Base-by-base conservation (phyloP, 2,888 invertebrate species). In the Thumatha senex region DNA sequence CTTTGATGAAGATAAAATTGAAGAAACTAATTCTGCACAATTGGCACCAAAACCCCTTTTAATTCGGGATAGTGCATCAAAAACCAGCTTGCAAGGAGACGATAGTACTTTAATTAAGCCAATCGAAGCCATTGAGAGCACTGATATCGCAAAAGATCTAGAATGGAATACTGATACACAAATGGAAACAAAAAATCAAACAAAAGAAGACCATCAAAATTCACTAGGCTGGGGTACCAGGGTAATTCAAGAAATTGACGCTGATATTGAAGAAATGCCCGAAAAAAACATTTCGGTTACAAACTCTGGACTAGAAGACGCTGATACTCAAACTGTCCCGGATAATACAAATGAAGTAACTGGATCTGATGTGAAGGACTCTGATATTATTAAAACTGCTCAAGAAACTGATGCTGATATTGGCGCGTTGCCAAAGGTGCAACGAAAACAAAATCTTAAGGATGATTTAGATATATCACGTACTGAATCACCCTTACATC, bases 61-160 rank as follows among this genome's bases (percentile, higher is more conserved):
- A 31, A 55, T 58, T 7, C 41, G 18, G 29, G 68, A 71, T 47
- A 57, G 62, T 7, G 45, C 59, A n/a, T 29, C 47, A 29, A 5
- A 7, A 7, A 30, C 0, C 7, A 31, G 12, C 9, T n/a, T 15
- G 0, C n/a, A 43, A 0, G 10, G 8, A 31, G 12, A 31, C 10
- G 13, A 30, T 30, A 39, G 11, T 9, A 35, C 18, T 4, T 2
- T 4, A 24, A 2, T 24, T 24, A 24, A 2, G 2, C 18, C 18
- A 2, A 24, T 24, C 5, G 18, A 24, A 24, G 3, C 18, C 18
- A 24, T 4, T 5, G 18, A 24, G 5, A 24, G 5, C 18, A 24
- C 18, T 4, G 18, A 24, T n/a, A n/a, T n/a, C n/a, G n/a, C n/a
- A n/a, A n/a, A n/a, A n/a, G n/a, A n/a, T n/a, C n/a, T 14, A 0